A percentile compares a stretch with the other conserved stretches of the same genome.
Evolutionary conservation across 2,888 invertebrate species (phyloP).

Genomic region (Clanis bilineata): DNA sequence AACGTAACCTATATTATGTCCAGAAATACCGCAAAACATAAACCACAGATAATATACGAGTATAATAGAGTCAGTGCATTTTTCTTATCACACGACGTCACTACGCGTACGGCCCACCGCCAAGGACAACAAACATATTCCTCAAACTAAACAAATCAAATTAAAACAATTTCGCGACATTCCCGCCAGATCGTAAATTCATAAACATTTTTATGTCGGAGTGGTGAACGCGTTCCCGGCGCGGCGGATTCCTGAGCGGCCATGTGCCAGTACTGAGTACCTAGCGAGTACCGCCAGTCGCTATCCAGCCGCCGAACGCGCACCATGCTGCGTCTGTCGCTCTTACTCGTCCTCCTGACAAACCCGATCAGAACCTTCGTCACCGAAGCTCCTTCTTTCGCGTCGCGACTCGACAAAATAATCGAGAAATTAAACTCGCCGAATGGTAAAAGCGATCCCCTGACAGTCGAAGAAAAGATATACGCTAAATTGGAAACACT

Average conservation of each 20-base stretch:
- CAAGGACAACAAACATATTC: background rate
- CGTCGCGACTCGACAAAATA: constrained; percentile 55
- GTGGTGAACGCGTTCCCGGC: background rate
- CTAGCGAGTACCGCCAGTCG: too few relatives aligned
- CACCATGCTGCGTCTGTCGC: constrained; percentile 58
- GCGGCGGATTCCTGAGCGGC: constrained; percentile 5
- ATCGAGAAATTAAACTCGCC: constrained; percentile 51
- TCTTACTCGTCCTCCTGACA: constrained; percentile 52
- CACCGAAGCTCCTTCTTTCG: constrained; percentile 57
- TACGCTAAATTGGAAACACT: constrained; percentile 61
- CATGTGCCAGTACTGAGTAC: too few relatives aligned
- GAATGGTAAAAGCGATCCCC: constrained; percentile 31
- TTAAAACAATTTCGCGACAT: background rate
- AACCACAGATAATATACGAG: too few relatives aligned
- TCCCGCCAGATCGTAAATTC: background rate
- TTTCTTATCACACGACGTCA: background rate
- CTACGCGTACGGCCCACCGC: background rate
- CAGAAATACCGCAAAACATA: too few relatives aligned
- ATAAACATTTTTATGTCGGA: constrained; percentile 3
- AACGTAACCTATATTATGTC: too few relatives aligned
- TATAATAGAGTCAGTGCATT: background rate
- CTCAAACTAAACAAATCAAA: background rate
- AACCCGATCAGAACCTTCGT: constrained; percentile 57
- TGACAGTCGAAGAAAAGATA: constrained; percentile 39
- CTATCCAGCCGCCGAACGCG: constrained; percentile 42